Base-by-base conservation (phyloP, 2,888 invertebrate genomes). In the Drosophila leonis region DNA sequence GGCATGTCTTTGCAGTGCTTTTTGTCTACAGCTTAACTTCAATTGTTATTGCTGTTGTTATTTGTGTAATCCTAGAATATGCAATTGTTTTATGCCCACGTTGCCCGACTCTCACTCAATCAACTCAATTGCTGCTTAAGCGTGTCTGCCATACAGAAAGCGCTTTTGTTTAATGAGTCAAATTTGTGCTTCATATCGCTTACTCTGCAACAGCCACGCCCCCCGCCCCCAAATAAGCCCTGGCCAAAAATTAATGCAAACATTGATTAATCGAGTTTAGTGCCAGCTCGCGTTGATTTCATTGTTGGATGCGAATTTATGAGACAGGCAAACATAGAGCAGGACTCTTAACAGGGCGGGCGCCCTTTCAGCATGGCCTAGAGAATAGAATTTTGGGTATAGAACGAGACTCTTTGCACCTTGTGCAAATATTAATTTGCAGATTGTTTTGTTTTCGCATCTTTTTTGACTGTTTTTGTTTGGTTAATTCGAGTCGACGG, bases 251-350 rank as follows among this genome's bases (percentile, higher is more conserved):
- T 85, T 33, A 78, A 75, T 72, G 80, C 87, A 90, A 90, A 91
- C 84, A 90, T 82, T 82, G 82, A 84, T 90, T 91, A 90, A 91
- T 91, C 79, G 90, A 91, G 80, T 90, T 90, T 79, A 72, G 46
- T 72, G 62, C 48, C 49, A 59, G 48, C 49, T 78, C 35, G 61
- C 73, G 69, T 83, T 82, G 84, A 83, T 82, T 83, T 88, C 66
- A 79, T 82, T 82, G 69, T 75, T 76, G 64, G 49, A 51, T 41
- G 29, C 31, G 59, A 71, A 85, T 90, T 88, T 88, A 85, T 85
- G 87, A 87, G 85, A 70, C 60, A 76, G 39, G 27, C 56, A 39
- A 48, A 48, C n/a, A 49, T 49, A 18, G 29, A 29, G n/a, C 29
- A 10, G 35, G 3, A 10, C 4, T 9, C 2, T 12, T 13, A 1